Evolutionary conservation across 1,140 invertebrate species (phyloP).

Genomic region (Belonocnema kinseyi): DNA sequence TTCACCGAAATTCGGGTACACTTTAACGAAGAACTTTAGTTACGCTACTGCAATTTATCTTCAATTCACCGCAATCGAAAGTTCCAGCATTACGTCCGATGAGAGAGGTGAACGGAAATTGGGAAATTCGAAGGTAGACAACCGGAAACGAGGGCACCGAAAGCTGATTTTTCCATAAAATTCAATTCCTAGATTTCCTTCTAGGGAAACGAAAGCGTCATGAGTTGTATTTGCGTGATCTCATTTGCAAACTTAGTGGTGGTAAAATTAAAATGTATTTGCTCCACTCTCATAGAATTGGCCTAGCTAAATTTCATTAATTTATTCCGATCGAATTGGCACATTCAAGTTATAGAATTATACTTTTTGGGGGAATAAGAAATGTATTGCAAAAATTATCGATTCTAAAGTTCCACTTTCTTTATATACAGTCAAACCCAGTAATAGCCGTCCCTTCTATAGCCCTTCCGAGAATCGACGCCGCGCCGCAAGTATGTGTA

Average conservation of each 20-base stretch:
- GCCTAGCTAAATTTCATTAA: not conserved
- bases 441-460: too few relatives aligned
- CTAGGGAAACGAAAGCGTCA: conserved; percentile 4
- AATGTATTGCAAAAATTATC: not conserved
- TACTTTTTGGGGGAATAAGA: not conserved
- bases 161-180: conserved; percentile 44
- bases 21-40: conserved; percentile 5
- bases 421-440: too few relatives aligned
- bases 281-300: not conserved
- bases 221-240: conserved; percentile 10
- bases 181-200: conserved; percentile 38
- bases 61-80: conserved; percentile 13
- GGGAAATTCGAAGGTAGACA: conserved; percentile 38
- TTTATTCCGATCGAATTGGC: not conserved
- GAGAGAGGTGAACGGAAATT: conserved; percentile 46
- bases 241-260: conserved; percentile 13
- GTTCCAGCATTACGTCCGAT: not conserved
- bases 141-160: conserved; percentile 40
- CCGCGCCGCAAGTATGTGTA: too few relatives aligned
- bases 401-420: too few relatives aligned
- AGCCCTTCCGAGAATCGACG: too few relatives aligned
- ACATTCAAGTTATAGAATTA: not conserved
- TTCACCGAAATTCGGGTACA: not conserved
- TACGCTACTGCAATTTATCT: not conserved
- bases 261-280: conserved; percentile 10